These are phyloP conservation scores for Hypena proboscidalis DNA, from an alignment of 2,888 invertebrate genomes.

Conservation along the genomic window DNA sequence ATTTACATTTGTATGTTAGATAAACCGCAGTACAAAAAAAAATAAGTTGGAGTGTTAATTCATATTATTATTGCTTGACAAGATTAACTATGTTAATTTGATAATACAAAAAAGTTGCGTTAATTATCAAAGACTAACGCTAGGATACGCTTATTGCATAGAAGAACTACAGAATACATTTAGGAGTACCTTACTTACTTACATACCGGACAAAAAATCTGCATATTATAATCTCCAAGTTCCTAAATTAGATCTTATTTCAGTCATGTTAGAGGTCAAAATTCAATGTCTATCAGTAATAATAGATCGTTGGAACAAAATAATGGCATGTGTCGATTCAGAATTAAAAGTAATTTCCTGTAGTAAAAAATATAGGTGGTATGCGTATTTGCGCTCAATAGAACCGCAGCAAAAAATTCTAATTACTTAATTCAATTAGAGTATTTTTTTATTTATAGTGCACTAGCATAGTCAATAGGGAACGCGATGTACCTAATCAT, in stretches of 20 bases:
- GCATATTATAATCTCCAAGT: neutral
- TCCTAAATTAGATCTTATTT: slow-evolving; percentile 10
- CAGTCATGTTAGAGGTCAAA: neutral
- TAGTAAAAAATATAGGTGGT: slow-evolving; percentile 21
- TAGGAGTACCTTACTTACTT: slow-evolving; percentile 19
- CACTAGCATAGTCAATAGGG: neutral
- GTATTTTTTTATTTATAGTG: slow-evolving; percentile 11
- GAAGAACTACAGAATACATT: slow-evolving; percentile 29
- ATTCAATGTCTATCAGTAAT: slow-evolving; percentile 1
- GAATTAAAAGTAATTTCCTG: slow-evolving; percentile 29
- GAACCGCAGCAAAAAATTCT: slow-evolving; percentile 29
- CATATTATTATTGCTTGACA: too few relatives aligned
- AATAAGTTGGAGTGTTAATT: too few relatives aligned
- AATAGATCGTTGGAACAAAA: slow-evolving; percentile 5
- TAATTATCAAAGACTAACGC: too few relatives aligned
- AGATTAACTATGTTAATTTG: too few relatives aligned
- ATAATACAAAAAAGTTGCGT: too few relatives aligned
- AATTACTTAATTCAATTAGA: slow-evolving; percentile 45
- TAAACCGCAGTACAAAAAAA: too few relatives aligned
- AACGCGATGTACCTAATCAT: neutral
- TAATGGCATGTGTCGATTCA: slow-evolving; percentile 17
- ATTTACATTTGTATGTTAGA: too few relatives aligned
- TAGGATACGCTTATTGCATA: too few relatives aligned
- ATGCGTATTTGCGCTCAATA: slow-evolving; percentile 14
- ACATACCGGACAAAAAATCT: slow-evolving; percentile 17